phyloP scores from a whole-genome alignment of 1,140 invertebrate species.

The Streblospio benedicti region DNA sequence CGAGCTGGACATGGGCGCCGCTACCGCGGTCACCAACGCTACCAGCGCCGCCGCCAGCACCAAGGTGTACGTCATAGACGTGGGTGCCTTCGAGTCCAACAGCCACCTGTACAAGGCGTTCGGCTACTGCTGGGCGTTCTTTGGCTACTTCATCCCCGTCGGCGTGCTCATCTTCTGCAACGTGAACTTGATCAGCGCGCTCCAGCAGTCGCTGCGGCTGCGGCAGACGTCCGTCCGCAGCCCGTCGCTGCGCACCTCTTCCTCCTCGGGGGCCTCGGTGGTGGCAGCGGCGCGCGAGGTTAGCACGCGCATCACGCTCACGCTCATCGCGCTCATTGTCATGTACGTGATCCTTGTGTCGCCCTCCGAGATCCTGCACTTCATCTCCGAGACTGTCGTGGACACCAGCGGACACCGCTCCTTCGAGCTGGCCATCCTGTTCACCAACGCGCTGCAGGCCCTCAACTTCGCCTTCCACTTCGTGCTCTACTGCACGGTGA shows the following conservation, averaged over 20 bases:
- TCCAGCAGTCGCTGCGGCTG: conserved; percentile 33
- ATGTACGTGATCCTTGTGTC: conserved; percentile 41
- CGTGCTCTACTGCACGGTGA: conserved; percentile 16
- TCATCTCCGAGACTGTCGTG: conserved; percentile 1
- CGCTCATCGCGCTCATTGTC: conserved; percentile 37
- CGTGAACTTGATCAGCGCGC: conserved; percentile 35
- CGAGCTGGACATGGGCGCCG: conserved; percentile 6
- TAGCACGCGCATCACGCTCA: conserved; percentile 32
- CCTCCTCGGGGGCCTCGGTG: not conserved
- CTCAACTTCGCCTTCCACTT: conserved; percentile 12
- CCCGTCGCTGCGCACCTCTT: not conserved
- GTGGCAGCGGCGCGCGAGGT: too few relatives aligned
- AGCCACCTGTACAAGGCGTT: conserved; percentile 25
- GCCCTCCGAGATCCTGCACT: conserved; percentile 32
- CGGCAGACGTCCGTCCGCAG: conserved; percentile 12
- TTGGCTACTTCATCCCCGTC: conserved; percentile 30
- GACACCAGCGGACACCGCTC: not conserved
- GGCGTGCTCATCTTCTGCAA: conserved; percentile 38
- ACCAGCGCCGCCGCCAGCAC: not conserved
- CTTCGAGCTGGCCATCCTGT: conserved; percentile 8
- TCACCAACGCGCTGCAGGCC: conserved; percentile 25
- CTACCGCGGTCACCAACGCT: conserved; percentile 8
- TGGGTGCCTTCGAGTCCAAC: conserved; percentile 1
- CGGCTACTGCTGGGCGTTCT: conserved; percentile 34
- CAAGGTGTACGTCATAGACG: not conserved